Conservation (phyloP, 30 jellyfish, hydroid and myxozoan species). For the Catostylus mosaicus region DNA sequence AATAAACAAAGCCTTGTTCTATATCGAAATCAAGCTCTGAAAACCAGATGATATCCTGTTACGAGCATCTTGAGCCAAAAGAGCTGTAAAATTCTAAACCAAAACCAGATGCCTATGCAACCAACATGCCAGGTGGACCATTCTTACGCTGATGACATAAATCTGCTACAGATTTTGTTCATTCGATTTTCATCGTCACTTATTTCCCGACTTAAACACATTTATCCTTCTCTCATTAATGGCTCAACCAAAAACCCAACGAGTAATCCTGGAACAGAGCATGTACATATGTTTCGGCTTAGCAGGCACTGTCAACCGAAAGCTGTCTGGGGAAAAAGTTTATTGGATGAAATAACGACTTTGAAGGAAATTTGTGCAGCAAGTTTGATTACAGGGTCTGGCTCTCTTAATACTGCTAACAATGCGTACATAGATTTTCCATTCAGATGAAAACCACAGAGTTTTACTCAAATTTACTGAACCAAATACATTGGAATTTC, state of each 20-base stretch:
- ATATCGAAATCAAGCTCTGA: no score
- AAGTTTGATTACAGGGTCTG: background rate
- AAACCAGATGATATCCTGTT: no score
- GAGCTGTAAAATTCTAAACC: no score
- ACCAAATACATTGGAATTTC: no score
- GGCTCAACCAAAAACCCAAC: background rate
- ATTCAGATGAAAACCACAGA: background rate
- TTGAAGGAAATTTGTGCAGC: background rate
- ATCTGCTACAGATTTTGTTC: background rate
- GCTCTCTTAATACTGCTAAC: background rate
- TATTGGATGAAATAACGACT: background rate
- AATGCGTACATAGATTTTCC: background rate
- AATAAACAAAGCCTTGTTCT: no score
- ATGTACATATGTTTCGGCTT: constrained; percentile 6
- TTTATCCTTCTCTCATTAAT: background rate
- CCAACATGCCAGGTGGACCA: background rate
- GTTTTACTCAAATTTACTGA: background rate
- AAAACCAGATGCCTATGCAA: no score
- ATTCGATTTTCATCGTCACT: background rate
- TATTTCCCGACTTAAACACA: background rate
- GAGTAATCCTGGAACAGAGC: background rate
- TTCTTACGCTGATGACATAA: background rate
- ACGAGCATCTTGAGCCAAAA: no score
- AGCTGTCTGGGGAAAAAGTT: constrained; percentile 1
- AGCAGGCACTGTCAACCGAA: constrained; percentile 3